phyloP scores from a whole-genome alignment of 2,797 vertebrate species.

The Craterocephalus amniculus region DNA sequence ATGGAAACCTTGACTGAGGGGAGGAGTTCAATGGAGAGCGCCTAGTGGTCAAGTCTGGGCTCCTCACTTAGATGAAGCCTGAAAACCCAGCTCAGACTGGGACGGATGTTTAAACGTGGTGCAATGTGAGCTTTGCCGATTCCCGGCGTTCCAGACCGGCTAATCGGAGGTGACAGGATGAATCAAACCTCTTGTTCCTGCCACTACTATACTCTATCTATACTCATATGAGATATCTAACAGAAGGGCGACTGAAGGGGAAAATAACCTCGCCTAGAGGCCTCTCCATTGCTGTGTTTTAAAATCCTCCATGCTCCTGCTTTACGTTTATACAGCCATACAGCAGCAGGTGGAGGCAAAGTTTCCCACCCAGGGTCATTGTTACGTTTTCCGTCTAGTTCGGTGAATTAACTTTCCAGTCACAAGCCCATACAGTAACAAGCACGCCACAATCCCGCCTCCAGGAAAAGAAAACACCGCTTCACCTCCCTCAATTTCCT shows the following conservation, averaged over 20 bases:
- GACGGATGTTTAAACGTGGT: too few relatives aligned
- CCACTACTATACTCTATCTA: too few relatives aligned
- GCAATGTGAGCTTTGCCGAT: too few relatives aligned
- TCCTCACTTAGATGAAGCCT: too few relatives aligned
- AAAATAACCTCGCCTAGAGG: not conserved
- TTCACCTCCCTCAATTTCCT: not conserved
- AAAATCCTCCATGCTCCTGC: not conserved
- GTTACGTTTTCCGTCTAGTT: slow-evolving; percentile 22
- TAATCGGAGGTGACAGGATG: too few relatives aligned
- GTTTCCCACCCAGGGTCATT: slow-evolving; percentile 6
- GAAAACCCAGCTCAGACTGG: too few relatives aligned
- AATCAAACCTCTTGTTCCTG: too few relatives aligned
- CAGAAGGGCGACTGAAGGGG: not conserved
- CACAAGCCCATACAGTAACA: slow-evolving; percentile 8
- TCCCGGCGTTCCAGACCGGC: too few relatives aligned
- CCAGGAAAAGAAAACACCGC: not conserved
- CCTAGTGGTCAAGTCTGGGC: too few relatives aligned
- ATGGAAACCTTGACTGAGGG: too few relatives aligned
- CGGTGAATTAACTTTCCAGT: slow-evolving; percentile 33
- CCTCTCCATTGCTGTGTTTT: not conserved
- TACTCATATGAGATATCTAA: not conserved
- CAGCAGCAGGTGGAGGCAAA: slow-evolving; percentile 20
- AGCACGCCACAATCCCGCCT: not conserved
- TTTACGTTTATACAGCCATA: not conserved
- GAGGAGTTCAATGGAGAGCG: too few relatives aligned